Evolutionary conservation across 2,113 vertebrate genomes (phyloP).

Genomic region (Hystrix cristata): DNA sequence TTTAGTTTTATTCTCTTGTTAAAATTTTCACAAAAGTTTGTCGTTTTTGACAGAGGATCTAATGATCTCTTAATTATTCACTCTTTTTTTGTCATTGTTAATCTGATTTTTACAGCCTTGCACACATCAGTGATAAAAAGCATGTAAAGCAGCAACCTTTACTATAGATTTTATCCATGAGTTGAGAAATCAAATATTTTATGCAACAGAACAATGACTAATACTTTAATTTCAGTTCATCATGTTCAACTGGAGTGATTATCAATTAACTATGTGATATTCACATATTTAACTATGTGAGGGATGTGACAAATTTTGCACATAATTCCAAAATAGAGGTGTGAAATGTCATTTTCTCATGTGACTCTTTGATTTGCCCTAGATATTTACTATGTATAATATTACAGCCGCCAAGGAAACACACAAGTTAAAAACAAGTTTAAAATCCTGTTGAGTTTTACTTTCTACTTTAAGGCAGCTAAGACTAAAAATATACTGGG

Average conservation of each 20-base stretch:
- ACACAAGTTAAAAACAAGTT: conserved; percentile 67
- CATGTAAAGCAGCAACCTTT: conserved; percentile 68
- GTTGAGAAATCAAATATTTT: conserved; percentile 79
- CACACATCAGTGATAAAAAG: conserved; percentile 51
- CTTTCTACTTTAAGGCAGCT: conserved; percentile 67
- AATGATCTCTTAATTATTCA: background rate
- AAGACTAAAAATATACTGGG: conserved; percentile 57
- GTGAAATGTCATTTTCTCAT: conserved; percentile 40
- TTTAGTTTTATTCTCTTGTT: conserved; percentile 23
- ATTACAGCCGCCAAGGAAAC: conserved; percentile 67
- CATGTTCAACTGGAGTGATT: conserved; percentile 34
- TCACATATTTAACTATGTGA: conserved; percentile 21
- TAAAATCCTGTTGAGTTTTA: conserved; percentile 65
- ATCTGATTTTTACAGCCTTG: conserved; percentile 55
- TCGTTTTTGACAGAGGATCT: background rate
- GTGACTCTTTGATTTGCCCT: conserved; percentile 68
- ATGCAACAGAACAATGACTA: conserved; percentile 72
- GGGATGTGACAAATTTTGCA: conserved; percentile 65
- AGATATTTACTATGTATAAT: conserved; percentile 74
- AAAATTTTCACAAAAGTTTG: conserved; percentile 9
- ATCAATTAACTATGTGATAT: conserved; percentile 69
- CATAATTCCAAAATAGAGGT: conserved; percentile 74
- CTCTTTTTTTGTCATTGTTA: conserved; percentile 34
- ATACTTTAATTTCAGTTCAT: conserved; percentile 81
- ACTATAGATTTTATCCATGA: conserved; percentile 57